phyloP scores from a whole-genome alignment of 2,797 vertebrate genomes.

The Furcifer pardalis region DNA sequence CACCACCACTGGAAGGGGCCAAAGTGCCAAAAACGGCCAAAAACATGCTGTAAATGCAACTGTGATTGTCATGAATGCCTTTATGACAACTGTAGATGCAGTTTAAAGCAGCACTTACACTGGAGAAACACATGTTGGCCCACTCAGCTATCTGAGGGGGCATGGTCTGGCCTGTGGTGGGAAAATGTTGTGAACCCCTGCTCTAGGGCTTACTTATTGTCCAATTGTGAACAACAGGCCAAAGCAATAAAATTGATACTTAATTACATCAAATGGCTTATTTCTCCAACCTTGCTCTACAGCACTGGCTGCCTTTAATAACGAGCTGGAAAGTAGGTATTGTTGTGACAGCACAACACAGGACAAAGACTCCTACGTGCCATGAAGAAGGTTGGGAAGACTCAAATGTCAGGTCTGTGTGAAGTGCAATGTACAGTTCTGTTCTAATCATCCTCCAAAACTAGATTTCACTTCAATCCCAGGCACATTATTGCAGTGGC shows the following conservation, averaged over 20 bases:
- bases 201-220: too few relatives aligned
- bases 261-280: neutral
- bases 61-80: too few relatives aligned
- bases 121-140: too few relatives aligned
- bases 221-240: neutral
- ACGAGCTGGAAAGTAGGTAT: neutral
- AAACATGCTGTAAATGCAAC: too few relatives aligned
- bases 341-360: neutral
- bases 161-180: too few relatives aligned
- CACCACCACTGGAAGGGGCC: too few relatives aligned
- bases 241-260: neutral
- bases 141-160: too few relatives aligned
- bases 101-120: too few relatives aligned
- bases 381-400: neutral
- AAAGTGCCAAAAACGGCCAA: too few relatives aligned
- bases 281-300: neutral
- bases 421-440: neutral
- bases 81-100: too few relatives aligned
- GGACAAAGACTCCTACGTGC: neutral
- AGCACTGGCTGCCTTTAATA: neutral
- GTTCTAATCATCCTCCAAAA: neutral
- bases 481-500: too few relatives aligned
- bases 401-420: neutral
- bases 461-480: neutral
- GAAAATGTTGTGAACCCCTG: too few relatives aligned